Conservation (phyloP, 1,140 invertebrate species). For the Hyles vespertilio region DNA sequence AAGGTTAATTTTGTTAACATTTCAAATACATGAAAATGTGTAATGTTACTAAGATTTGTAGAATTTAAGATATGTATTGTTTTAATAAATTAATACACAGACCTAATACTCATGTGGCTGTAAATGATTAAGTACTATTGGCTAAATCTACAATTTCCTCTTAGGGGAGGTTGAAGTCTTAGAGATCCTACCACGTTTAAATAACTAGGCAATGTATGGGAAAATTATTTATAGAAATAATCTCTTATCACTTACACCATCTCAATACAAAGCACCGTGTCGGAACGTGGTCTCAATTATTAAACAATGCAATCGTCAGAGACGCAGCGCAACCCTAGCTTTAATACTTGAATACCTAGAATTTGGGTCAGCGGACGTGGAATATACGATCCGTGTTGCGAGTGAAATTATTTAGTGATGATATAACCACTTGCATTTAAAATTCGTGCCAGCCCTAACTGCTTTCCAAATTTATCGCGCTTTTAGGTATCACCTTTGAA, state of each 20-base stretch:
- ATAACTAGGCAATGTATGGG: too few relatives aligned
- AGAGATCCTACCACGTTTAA: too few relatives aligned
- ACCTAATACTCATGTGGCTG: too few relatives aligned
- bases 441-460: slow-evolving; percentile 1
- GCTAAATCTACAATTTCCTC: too few relatives aligned
- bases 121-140: too few relatives aligned
- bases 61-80: too few relatives aligned
- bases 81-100: too few relatives aligned
- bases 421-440: slow-evolving; percentile 20
- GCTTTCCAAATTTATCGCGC: slow-evolving; percentile 1
- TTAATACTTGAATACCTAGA: slow-evolving; percentile 69
- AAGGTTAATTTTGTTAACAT: too few relatives aligned
- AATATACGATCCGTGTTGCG: slow-evolving; percentile 15
- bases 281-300: slow-evolving; percentile 62
- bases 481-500: background rate
- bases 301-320: slow-evolving; percentile 66
- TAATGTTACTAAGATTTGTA: too few relatives aligned
- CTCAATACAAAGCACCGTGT: slow-evolving; percentile 43
- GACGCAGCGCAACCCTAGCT: slow-evolving; percentile 43
- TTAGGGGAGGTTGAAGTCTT: too few relatives aligned
- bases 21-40: too few relatives aligned
- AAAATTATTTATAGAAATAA: background rate
- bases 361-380: slow-evolving; percentile 57
- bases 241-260: slow-evolving; percentile 6
- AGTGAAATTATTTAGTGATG: slow-evolving; percentile 24